These are phyloP conservation scores for Eumeta japonica DNA, from an alignment of 1,140 invertebrate species.

Conservation along the genomic window DNA sequence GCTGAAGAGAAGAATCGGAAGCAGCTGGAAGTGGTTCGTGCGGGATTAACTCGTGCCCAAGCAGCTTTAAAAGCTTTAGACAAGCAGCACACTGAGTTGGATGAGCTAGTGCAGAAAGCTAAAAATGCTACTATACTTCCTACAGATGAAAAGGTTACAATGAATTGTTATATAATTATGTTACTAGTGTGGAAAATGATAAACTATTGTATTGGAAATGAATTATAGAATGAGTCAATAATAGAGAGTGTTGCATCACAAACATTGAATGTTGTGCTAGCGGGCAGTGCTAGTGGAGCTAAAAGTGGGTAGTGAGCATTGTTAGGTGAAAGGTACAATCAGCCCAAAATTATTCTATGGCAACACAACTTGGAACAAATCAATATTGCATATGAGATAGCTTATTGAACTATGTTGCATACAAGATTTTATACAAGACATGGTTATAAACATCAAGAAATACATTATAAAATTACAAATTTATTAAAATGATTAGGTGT, in stretches of 20 bases:
- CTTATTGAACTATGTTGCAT: no score
- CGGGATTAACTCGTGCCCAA: constrained; percentile 74
- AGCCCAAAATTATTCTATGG: no score
- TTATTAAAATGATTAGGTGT: no score
- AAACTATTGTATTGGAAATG: not conserved
- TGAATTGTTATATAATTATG: constrained; percentile 2
- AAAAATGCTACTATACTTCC: constrained; percentile 68
- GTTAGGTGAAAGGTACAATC: no score
- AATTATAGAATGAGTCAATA: not conserved
- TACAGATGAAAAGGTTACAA: constrained; percentile 63
- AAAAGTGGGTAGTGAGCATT: no score
- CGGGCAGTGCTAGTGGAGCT: no score
- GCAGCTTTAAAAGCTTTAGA: constrained; percentile 76
- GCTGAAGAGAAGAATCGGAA: constrained; percentile 86
- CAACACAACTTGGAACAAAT: no score
- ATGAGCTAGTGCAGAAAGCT: constrained; percentile 77
- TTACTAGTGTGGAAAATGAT: not conserved
- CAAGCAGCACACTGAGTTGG: constrained; percentile 73
- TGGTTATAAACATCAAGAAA: no score
- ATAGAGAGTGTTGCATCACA: not conserved
- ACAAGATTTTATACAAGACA: no score
- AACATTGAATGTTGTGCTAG: not conserved
- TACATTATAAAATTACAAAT: no score
- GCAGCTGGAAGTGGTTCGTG: constrained; percentile 78
- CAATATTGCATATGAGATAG: no score